Evolutionary conservation across 2,797 vertebrate genomes (phyloP).

Genomic region (Erethizon dorsatum): DNA sequence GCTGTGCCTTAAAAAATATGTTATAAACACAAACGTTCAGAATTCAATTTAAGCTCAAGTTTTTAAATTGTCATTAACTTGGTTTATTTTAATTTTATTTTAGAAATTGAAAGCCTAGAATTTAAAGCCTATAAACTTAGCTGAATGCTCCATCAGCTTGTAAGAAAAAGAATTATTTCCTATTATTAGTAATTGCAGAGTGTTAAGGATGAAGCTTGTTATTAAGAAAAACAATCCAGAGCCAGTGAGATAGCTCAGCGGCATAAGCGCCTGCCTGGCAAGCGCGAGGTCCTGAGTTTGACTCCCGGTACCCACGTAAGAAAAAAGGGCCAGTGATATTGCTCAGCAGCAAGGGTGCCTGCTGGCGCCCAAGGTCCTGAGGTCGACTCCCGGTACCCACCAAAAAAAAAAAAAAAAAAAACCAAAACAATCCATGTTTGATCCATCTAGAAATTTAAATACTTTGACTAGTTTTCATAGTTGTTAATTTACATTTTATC

Average conservation of each 20-base stretch:
- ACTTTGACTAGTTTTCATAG: conserved; percentile 10
- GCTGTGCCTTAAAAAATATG: not conserved
- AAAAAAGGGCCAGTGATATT: too few species aligned
- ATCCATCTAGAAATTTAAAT: not conserved
- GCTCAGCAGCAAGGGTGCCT: too few species aligned
- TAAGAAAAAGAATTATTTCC: conserved; percentile 22
- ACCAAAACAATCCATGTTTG: not conserved
- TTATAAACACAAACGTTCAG: not conserved
- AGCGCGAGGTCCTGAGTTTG: too few species aligned
- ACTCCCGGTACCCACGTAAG: too few species aligned
- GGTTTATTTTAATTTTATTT: conserved; percentile 43
- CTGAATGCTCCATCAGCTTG: not conserved
- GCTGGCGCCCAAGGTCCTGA: too few species aligned
- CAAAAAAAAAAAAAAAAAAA: too few species aligned
- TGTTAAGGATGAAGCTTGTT: not conserved
- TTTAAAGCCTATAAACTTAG: conserved; percentile 29
- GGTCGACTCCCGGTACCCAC: too few species aligned
- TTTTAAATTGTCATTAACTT: conserved; percentile 37
- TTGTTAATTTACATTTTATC: not conserved
- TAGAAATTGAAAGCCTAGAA: conserved; percentile 17
- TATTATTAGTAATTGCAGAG: conserved; percentile 2
- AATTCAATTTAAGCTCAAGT: conserved; percentile 42
- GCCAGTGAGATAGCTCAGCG: too few species aligned
- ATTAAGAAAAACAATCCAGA: not conserved
- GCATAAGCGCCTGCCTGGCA: too few species aligned